phyloP scores from a whole-genome alignment of 2,797 vertebrate genomes.

The Gymnodraco acuticeps region DNA sequence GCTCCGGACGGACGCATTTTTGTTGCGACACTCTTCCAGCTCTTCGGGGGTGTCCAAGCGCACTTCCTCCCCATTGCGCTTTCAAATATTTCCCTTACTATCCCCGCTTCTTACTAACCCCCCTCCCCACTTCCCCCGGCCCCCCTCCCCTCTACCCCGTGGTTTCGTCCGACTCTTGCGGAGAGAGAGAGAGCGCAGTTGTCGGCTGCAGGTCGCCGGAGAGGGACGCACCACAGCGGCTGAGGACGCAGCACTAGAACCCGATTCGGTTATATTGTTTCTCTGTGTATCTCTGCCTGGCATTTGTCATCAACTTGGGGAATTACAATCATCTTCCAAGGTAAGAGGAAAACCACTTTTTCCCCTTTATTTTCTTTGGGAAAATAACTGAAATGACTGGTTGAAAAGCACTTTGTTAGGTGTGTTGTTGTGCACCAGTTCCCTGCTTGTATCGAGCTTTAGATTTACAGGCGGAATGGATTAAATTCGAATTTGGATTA shows the following conservation, averaged over 20 bases:
- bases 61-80: slow-evolving; percentile 35
- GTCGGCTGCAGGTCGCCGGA: slow-evolving; percentile 78
- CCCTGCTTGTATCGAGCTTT: slow-evolving; percentile 30
- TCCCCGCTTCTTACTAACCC: background rate
- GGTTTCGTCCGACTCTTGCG: slow-evolving; percentile 71
- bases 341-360: slow-evolving; percentile 69
- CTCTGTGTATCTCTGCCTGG: slow-evolving; percentile 9
- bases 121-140: background rate
- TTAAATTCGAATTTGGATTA: slow-evolving; percentile 9
- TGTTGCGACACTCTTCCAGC: slow-evolving; percentile 48
- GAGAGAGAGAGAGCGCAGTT: slow-evolving; percentile 75
- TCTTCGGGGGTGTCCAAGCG: slow-evolving; percentile 57
- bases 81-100: slow-evolving; percentile 31
- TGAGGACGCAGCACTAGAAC: slow-evolving; percentile 60
- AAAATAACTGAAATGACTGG: slow-evolving; percentile 25
- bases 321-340: slow-evolving; percentile 69
- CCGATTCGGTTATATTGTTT: slow-evolving; percentile 34
- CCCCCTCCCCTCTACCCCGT: slow-evolving; percentile 57
- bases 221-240: slow-evolving; percentile 69
- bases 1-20: slow-evolving; percentile 2
- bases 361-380: slow-evolving; percentile 13
- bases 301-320: slow-evolving; percentile 56
- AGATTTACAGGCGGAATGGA: slow-evolving; percentile 10
- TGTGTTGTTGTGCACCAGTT: slow-evolving; percentile 54
- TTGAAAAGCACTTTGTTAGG: slow-evolving; percentile 58